A percentile compares a stretch with the other conserved stretches of the same genome.
Conservation (phyloP, 1,140 invertebrate genomes). For the Diuraphis noxia region DNA sequence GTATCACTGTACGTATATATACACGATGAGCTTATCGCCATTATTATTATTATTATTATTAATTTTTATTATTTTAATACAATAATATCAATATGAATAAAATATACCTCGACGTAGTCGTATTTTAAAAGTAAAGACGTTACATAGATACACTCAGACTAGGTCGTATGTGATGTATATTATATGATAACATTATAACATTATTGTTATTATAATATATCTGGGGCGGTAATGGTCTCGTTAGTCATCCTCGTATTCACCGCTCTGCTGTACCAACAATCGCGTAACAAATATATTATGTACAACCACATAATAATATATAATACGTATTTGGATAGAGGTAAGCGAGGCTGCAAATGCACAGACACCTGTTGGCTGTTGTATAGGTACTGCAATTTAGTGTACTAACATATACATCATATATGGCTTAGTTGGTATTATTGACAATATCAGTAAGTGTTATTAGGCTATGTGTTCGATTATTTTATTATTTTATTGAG, state of each 20-base stretch:
- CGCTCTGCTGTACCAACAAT: not conserved
- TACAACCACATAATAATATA: not conserved
- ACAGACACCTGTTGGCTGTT: not conserved
- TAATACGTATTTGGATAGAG: not conserved
- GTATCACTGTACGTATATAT: not conserved
- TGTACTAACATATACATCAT: not conserved
- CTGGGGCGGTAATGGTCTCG: not conserved
- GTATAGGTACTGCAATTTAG: not conserved
- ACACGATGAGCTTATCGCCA: not conserved
- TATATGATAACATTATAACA: not conserved
- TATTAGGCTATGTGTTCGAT: not conserved
- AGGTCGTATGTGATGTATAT: not conserved
- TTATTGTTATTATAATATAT: not conserved
- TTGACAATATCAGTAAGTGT: not conserved
- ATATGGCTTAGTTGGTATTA: not conserved
- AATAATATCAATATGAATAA: not conserved
- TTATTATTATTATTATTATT: not conserved
- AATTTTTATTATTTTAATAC: not conserved
- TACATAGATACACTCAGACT: not conserved
- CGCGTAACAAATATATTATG: not conserved
- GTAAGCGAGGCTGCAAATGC: not conserved
- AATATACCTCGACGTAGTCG: not conserved
- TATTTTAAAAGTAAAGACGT: not conserved
- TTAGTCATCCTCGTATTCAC: not conserved
- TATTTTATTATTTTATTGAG: not conserved